A percentile compares a stretch with the other conserved stretches of the same genome.
Conservation (phyloP, 2,113 vertebrate genomes). For the Passer montanus region DNA sequence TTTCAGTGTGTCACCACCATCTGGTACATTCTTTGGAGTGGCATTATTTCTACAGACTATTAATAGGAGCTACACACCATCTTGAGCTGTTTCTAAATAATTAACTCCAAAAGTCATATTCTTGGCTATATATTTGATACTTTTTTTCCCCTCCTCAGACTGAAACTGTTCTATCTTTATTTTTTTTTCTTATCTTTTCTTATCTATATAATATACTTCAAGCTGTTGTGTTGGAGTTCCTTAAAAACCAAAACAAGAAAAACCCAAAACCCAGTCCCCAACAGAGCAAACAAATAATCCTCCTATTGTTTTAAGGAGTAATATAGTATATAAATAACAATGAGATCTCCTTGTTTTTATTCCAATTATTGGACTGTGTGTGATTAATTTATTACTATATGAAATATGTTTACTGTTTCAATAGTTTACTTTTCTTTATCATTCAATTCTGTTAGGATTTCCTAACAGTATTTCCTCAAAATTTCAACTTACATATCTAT, state of each 20-base stretch:
- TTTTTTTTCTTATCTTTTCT: background rate
- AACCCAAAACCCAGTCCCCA: background rate
- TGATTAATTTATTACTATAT: background rate
- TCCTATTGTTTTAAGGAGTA: background rate
- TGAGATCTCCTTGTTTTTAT: background rate
- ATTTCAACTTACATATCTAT: background rate
- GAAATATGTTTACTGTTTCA: background rate
- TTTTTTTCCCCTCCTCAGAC: background rate
- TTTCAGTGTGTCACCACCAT: conserved; percentile 42
- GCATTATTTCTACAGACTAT: conserved; percentile 37
- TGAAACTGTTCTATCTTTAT: background rate
- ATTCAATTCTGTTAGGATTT: background rate
- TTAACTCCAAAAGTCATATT: conserved; percentile 33
- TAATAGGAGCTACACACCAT: conserved; percentile 14
- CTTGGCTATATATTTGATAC: background rate
- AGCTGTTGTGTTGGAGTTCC: background rate
- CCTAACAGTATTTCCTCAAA: background rate
- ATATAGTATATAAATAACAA: background rate
- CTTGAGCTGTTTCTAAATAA: conserved; percentile 56
- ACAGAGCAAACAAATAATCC: background rate
- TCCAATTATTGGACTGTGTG: background rate
- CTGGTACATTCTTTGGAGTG: conserved; percentile 18
- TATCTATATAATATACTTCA: background rate
- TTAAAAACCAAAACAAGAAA: background rate
- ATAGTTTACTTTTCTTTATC: background rate